Percentiles rank a stretch among this genome's conserved stretches.
Evolutionary conservation across 2,888 invertebrate genomes (phyloP).

Genomic region (Pegoplata infirma): DNA sequence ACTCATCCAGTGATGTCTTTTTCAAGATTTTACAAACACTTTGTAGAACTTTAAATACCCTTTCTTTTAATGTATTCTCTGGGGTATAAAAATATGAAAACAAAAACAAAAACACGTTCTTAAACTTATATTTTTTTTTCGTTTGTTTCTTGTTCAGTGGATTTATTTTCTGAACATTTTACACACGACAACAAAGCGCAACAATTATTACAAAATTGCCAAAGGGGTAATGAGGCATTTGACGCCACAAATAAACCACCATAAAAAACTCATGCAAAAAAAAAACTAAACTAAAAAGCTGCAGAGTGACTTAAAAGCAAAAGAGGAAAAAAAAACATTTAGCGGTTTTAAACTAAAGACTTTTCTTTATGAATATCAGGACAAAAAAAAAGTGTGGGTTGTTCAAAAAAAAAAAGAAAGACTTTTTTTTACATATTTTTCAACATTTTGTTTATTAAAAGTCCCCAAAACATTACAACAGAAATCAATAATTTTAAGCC

Average conservation of each 20-base stretch:
- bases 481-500: neutral
- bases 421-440: neutral
- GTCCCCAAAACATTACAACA: neutral
- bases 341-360: neutral
- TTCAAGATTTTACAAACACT: too few species aligned
- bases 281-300: neutral
- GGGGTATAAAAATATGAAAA: neutral
- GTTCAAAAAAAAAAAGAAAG: conserved; percentile 12
- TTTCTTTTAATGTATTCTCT: too few species aligned
- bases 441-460: too few species aligned
- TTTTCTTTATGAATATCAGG: neutral
- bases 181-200: conserved; percentile 58
- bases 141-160: conserved; percentile 22
- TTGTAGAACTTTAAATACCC: too few species aligned
- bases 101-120: conserved; percentile 40
- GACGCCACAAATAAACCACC: conserved; percentile 51
- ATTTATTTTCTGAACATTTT: conserved; percentile 21
- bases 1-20: too few species aligned
- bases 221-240: conserved; percentile 59
- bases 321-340: neutral
- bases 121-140: conserved; percentile 38
- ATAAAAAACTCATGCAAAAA: neutral
- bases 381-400: neutral
- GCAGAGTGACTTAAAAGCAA: neutral
- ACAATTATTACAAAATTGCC: conserved; percentile 61